A percentile compares a stretch with the other conserved stretches of the same genome.
These are phyloP conservation scores for Chrysolina haemoptera DNA, from an alignment of 2,888 invertebrate genomes.

Conservation along the genomic window DNA sequence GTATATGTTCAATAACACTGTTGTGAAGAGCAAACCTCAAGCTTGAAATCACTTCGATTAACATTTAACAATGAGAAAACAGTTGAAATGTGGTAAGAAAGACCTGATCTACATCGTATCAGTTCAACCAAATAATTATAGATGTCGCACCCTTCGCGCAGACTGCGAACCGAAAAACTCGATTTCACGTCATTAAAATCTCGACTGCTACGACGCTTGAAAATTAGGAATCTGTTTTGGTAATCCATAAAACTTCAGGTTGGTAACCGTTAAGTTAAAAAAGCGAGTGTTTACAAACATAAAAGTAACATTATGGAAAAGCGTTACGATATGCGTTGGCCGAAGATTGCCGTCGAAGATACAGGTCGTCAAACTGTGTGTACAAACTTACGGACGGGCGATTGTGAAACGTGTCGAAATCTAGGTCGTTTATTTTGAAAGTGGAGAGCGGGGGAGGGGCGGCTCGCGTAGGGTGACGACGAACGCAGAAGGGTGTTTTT, in stretches of 20 bases:
- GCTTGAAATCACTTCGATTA: no score
- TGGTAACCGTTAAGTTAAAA: not conserved
- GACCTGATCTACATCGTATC: no score
- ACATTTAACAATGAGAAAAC: no score
- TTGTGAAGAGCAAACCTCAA: no score
- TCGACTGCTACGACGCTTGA: not conserved
- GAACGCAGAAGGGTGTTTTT: slow-evolving; percentile 1
- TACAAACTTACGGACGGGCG: not conserved
- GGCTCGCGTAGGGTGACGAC: not conserved
- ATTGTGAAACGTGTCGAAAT: slow-evolving; percentile 2
- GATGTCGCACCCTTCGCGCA: no score
- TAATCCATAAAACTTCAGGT: not conserved
- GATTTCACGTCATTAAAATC: not conserved
- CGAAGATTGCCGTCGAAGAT: not conserved
- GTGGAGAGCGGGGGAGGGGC: not conserved
- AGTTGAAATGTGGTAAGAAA: no score
- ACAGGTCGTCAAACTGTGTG: not conserved
- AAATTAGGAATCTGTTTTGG: not conserved
- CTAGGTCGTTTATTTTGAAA: not conserved
- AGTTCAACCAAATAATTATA: no score
- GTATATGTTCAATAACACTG: no score
- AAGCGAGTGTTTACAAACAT: slow-evolving; percentile 2
- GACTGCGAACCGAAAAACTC: not conserved
- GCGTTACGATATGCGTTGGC: not conserved
- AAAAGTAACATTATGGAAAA: not conserved